A percentile compares a stretch with the other conserved stretches of the same genome.
These are phyloP conservation scores for Cerastis rubricosa DNA, from an alignment of 2,888 invertebrate species.

Conservation along the genomic window DNA sequence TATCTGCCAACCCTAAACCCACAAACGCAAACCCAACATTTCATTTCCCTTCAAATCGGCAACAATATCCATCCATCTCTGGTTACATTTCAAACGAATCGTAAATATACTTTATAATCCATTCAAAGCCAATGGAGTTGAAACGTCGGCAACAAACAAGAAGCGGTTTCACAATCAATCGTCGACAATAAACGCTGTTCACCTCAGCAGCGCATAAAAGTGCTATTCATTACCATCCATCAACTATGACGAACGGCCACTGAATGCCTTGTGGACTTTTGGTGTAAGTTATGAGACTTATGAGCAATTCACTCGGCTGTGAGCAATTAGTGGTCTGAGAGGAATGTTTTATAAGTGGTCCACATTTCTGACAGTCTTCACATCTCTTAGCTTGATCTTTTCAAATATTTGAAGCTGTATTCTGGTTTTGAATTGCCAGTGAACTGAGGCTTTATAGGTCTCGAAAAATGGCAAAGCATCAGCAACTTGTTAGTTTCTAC, in stretches of 20 bases:
- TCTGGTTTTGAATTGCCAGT: neutral
- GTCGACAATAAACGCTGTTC: conserved; percentile 68
- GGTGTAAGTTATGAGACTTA: conserved; percentile 67
- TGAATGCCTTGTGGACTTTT: conserved; percentile 66
- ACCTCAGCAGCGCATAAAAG: conserved; percentile 77
- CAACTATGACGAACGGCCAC: conserved; percentile 79
- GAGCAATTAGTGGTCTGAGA: conserved; percentile 37
- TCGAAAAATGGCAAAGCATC: neutral
- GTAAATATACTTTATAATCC: conserved; percentile 67
- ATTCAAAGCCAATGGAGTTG: conserved; percentile 68
- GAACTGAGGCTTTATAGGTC: neutral
- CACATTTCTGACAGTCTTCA: conserved; percentile 18
- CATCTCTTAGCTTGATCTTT: neutral
- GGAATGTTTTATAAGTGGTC: conserved; percentile 18
- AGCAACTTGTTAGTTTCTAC: neutral
- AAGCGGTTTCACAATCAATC: conserved; percentile 70
- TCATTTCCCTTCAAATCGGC: conserved; percentile 54
- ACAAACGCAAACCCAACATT: conserved; percentile 41
- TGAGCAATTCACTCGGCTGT: conserved; percentile 35
- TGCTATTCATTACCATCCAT: conserved; percentile 83
- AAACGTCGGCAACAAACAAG: conserved; percentile 66
- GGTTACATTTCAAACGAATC: conserved; percentile 61
- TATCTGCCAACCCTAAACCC: conserved; percentile 26
- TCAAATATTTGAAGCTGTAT: neutral
- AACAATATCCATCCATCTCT: conserved; percentile 58